Base-by-base conservation (phyloP, 1,140 invertebrate species). In the Macrosteles quadrilineatus region DNA sequence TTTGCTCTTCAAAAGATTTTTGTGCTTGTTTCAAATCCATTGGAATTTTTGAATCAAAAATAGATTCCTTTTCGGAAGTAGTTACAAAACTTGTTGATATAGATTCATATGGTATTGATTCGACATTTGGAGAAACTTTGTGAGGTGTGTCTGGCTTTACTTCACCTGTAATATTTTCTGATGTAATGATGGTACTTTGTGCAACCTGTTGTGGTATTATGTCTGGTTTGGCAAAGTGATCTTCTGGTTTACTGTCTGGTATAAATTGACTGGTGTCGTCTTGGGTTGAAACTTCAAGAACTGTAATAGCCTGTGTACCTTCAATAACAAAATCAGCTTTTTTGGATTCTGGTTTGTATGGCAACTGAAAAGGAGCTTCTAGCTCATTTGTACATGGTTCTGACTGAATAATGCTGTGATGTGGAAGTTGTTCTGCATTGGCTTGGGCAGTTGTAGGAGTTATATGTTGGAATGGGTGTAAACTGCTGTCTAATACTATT, bases 141-240 rank as follows among this genome's bases (percentile, higher is more conserved):
- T n/a, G 50, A 36, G 68, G 74, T 55, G 57, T 53, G 32, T 68
- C 19, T 57, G 29, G 2, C 4, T 29, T 36, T 29, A 74, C 27
- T 47, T 70, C 70, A 36, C 59, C 67, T 14, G 31, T 67, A 27
- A 53, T 71, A 71, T 67, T 71, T 55, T 45, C 73, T 57, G 74
- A 30, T 19, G 69, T 31, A 21, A 74, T 31, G 11, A 73, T 82
- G 53, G 81, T 81, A 71, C 82, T 83, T 0, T 83, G 79, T 3
- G 85, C 85, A 27, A 87, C 81, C 50, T 76, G 75, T 74, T 85
- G 80, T 17, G 80, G 75, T 67, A 80, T 76, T 67, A 87, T 80
- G 53, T 83, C 80, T 2, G 85, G 59, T 1, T 76, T 75, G 27
- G 86, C 85, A 32, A 62, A 62, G 40, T 71, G 65, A 27, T 66